Evolutionary conservation across 2,888 invertebrate species (phyloP), one percentile per base, ranked within the genome.

Genomic region (Apodemia zela): DNA sequence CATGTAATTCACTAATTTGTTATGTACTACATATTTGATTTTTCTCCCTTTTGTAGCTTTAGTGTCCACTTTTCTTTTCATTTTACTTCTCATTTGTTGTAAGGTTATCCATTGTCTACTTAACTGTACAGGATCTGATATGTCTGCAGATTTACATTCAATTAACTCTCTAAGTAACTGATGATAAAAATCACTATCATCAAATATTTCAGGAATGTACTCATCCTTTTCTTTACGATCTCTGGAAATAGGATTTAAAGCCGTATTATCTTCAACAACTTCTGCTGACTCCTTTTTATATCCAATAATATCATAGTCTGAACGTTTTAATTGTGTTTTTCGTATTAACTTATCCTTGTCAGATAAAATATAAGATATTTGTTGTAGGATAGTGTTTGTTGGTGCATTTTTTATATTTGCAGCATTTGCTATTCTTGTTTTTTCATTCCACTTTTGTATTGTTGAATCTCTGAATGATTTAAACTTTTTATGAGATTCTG

Each of bases 101-200:
- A 99, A 89, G 67, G 98, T 96, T 68, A 98, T 94, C 96, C 97
- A 98, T 76, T 98, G 98, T 70, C 96, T 94, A 78, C 97, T 96
- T 57, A 98, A 92, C 73, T 97, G 96, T 10, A 96, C 93, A 0
- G 98, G 97, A 87, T 97, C 98, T 0, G 95, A 95, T 11, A 96
- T 93, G 74, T 95, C 95, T 3, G 95, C 94, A 0, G 97, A 95
- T 85, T 98, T 98, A 69, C 95, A 95, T 81, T 99, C 98, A 68
- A 99, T 98, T 49, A 99, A 89, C 81, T 99, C 98, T 68, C 97
- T 92, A 57, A 99, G 87, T 63, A 98, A 91, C 75, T 98, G 97
- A 83, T 98, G 98, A 84, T 99, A 99, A 82, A 99, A 99, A 80
- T 99, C 99, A 75, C 96, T 97, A 78, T 99, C 99, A 82, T 99